Evolutionary conservation across 2,888 invertebrate genomes (phyloP).

Genomic region (Mycalesis mineus): DNA sequence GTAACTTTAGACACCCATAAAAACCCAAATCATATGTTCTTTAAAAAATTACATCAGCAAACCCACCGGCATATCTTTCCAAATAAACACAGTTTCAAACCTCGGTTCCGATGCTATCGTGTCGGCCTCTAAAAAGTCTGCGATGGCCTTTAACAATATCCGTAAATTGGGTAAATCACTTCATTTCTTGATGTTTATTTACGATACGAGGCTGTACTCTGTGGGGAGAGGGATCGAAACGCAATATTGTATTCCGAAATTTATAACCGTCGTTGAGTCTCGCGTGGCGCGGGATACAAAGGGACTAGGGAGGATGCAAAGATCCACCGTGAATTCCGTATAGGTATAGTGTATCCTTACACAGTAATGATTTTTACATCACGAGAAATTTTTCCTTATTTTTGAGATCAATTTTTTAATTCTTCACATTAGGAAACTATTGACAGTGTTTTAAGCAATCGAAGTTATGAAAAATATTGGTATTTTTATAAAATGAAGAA

Average conservation of each 20-base stretch:
- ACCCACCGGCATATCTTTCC: too few relatives aligned
- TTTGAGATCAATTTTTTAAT: too few relatives aligned
- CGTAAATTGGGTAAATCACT: conserved; percentile 38
- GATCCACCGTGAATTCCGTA: conserved; percentile 6
- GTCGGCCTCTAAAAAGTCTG: neutral
- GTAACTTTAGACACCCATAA: too few relatives aligned
- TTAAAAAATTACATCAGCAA: too few relatives aligned
- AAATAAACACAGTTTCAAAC: too few relatives aligned
- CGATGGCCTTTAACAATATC: conserved; percentile 24
- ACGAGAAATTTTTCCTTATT: neutral
- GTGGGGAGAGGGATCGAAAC: conserved; percentile 22
- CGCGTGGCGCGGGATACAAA: conserved; percentile 1
- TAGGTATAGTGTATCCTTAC: neutral
- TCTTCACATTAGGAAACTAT: too few relatives aligned
- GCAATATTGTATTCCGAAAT: conserved; percentile 16
- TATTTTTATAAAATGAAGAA: too few relatives aligned
- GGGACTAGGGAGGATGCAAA: conserved; percentile 2
- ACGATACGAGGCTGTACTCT: conserved; percentile 31
- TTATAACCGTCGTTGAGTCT: conserved; percentile 12
- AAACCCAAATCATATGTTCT: too few relatives aligned
- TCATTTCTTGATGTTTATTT: conserved; percentile 37
- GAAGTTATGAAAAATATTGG: too few relatives aligned
- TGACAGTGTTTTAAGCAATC: too few relatives aligned
- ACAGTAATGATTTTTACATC: neutral
- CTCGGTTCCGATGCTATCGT: too few relatives aligned